Evolutionary conservation across 2,113 vertebrate species (phyloP), one percentile per base, ranked within the genome.

Genomic region (Phylloscopus trochiloides): DNA sequence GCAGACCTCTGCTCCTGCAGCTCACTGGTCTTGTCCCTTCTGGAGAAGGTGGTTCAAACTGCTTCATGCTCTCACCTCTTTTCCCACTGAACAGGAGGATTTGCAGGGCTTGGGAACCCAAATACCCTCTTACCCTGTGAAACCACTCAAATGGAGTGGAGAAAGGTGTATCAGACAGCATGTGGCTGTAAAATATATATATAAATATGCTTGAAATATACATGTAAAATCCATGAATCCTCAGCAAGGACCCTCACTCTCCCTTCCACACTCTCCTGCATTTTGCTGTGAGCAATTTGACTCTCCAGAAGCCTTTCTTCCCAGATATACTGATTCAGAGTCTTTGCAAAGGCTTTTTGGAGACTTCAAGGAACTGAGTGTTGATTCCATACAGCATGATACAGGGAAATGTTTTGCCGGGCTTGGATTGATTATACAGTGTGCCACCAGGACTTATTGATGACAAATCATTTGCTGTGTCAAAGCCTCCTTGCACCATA

Each of bases 311-410:
- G 20, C 38, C 88, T 79, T 74, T 61, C 51, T 70, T 73, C 48
- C 43, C 88, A 63, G 48, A 40, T 2, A 2, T 10, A 43, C 43
- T 75, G 73, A 85, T 85, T 75, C 92, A 63, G 55, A 66, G 43
- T 20, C n/a, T 88, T 68, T 54, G 51, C 38, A 67, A 80, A 74
- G 48, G 47, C 17, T 70, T 48, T 58, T 42, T 2, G 6, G 62
- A 58, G 28, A 22, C 20, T 42, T 66, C 2, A 3, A 71, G 43
- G 51, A 79, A 34, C 38, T 26, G 22, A 24, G 32, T 0, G 0
- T 15, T 66, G 59, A 43, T 54, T 14, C 22, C 0, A 0, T 36
- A 17, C 12, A 26, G 40, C 0, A 4, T 13, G 71, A 40, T 20
- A 34, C 1, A 8, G 38, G 58, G 21, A 15, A 45, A 20, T 32